Percentiles rank a stretch among this genome's conserved stretches.
These are phyloP conservation scores for Zaprionus gabonicus DNA, from an alignment of 1,140 invertebrate genomes.

Conservation along the genomic window DNA sequence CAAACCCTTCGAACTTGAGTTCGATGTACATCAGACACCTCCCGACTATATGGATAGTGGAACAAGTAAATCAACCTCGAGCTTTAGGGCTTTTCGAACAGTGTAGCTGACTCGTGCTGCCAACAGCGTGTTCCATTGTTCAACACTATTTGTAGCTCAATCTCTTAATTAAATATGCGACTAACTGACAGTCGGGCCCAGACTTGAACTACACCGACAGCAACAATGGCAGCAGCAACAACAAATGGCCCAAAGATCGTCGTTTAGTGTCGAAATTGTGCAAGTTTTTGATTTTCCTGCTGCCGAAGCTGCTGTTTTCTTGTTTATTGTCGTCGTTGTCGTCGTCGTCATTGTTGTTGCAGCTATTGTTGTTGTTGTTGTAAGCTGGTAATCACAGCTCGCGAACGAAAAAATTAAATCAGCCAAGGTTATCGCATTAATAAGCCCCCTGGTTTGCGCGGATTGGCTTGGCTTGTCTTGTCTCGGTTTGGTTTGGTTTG, in stretches of 20 bases:
- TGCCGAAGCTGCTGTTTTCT: constrained; percentile 36
- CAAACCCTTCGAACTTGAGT: not conserved
- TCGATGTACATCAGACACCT: not conserved
- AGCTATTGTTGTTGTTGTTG: constrained; percentile 17
- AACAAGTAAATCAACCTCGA: not conserved
- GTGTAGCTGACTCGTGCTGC: constrained; percentile 69
- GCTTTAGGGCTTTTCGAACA: constrained; percentile 27
- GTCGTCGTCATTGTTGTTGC: constrained; percentile 35
- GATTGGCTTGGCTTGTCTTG: not conserved
- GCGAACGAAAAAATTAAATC: constrained; percentile 77
- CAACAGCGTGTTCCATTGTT: constrained; percentile 69
- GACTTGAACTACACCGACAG: constrained; percentile 29
- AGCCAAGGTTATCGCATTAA: constrained; percentile 83
- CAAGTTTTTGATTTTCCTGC: constrained; percentile 73
- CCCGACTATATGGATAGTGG: not conserved
- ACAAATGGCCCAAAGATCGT: constrained; percentile 57
- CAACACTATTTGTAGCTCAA: constrained; percentile 78
- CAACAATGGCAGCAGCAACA: constrained; percentile 2
- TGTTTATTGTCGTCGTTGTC: constrained; percentile 27
- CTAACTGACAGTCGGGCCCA: constrained; percentile 55
- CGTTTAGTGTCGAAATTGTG: constrained; percentile 83
- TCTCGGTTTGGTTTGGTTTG: constrained; percentile 5
- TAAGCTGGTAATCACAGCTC: constrained; percentile 69
- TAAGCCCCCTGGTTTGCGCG: constrained; percentile 71
- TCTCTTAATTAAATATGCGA: constrained; percentile 84